Evolutionary conservation across 2,888 invertebrate species (phyloP), one percentile per base, ranked within the genome.

Genomic region (Synanthedon vespiformis): DNA sequence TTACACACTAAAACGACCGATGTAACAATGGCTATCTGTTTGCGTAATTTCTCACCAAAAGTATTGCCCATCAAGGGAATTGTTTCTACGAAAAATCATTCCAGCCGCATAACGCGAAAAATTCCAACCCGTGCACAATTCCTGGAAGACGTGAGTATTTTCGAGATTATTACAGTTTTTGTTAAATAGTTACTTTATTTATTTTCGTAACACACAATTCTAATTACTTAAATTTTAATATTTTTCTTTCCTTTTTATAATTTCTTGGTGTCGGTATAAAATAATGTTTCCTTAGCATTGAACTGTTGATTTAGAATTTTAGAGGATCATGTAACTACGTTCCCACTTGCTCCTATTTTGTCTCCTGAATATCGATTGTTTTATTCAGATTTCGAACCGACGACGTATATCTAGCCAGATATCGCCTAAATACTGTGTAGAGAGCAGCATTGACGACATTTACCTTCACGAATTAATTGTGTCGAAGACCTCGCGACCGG

Each of bases 11-110:
- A 44, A 44, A 13, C 44, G 2, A 44, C 65, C 59, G 57, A 69
- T 68, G 71, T 67, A 59, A 78, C 72, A 67, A 90, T 90, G 90
- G 88, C 90, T 63, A 85, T 88, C 65, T 89, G 89, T 63, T 77
- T 90, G 64, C 88, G 90, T 60, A 82, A 88, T 48, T 70, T 90
- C 58, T 83, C 89, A n/a, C 85, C 81, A 62, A 89, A 89, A 80
- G 75, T 89, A 61, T 72, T 88, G 58, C 86, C 89, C 47, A 75
- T 88, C 61, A 87, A 88, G 68, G 83, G 86, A 56, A 85, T 89
- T 55, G 84, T 89, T 67, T 78, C 86, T 53, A 83, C 88, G 27
- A 86, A 88, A 75, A 89, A 73, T 68, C 88, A 88, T 72, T 72
- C 88, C 55, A 84, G 80, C 67, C 88, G 86, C 61, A 71, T 89